Conservation (phyloP, 2,888 invertebrate genomes). For the Drosophila kuntzei region DNA sequence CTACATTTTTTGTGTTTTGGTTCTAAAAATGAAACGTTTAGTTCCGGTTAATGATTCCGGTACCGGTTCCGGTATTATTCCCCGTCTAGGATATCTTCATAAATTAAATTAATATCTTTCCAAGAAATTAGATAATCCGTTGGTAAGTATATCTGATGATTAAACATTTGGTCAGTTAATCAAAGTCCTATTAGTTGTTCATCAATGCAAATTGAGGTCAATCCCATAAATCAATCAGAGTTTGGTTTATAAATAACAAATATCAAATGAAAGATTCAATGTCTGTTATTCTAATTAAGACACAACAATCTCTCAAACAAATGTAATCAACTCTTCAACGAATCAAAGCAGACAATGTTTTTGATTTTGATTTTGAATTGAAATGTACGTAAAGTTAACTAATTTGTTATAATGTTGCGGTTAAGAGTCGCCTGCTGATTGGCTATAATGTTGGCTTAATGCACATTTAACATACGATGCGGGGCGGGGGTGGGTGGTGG, state of each 20-base stretch:
- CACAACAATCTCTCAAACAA: constrained; percentile 20
- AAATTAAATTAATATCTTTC: neutral
- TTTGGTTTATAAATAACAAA: constrained; percentile 37
- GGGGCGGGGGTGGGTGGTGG: neutral
- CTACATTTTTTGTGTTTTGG: no score
- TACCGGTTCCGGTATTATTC: no score
- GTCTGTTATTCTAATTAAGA: constrained; percentile 42
- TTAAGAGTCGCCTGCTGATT: constrained; percentile 65
- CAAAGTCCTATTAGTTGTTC: constrained; percentile 8
- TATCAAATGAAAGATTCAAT: constrained; percentile 16
- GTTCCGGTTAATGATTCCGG: no score
- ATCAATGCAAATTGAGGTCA: constrained; percentile 44
- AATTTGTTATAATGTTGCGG: constrained; percentile 63
- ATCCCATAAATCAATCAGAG: constrained; percentile 45
- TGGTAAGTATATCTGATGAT: constrained; percentile 10
- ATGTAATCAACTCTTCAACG: constrained; percentile 38
- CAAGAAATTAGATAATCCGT: neutral
- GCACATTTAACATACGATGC: constrained; percentile 59
- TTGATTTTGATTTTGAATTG: constrained; percentile 15
- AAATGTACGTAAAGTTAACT: constrained; percentile 21
- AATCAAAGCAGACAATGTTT: constrained; percentile 31
- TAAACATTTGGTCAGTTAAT: neutral
- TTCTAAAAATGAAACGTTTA: no score
- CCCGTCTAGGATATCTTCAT: neutral
- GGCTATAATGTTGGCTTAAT: constrained; percentile 67